A percentile compares a stretch with the other conserved stretches of the same genome.
Evolutionary conservation across 2,797 vertebrate genomes (phyloP).

Genomic region (Sebastiscus tertius): DNA sequence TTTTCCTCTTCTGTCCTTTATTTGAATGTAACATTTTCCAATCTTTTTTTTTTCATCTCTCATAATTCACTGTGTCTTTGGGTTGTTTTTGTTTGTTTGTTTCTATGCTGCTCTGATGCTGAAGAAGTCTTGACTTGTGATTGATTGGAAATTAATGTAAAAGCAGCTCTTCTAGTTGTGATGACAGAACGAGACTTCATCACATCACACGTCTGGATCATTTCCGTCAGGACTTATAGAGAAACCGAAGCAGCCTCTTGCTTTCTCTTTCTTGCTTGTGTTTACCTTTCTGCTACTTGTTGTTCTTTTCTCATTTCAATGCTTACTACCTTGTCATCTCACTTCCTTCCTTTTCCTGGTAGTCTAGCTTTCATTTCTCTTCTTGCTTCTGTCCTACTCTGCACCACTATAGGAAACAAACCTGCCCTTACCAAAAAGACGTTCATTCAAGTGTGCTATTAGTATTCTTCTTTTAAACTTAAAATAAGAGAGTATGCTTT

Average conservation of each 20-base stretch:
- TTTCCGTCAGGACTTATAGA: background rate
- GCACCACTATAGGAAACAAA: background rate
- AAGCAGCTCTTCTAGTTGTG: background rate
- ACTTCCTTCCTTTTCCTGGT: background rate
- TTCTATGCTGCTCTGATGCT: background rate
- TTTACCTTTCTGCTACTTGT: background rate
- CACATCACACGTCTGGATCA: background rate
- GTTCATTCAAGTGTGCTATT: too few relatives aligned
- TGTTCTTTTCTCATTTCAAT: background rate
- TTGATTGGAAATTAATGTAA: background rate
- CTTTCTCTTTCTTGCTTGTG: background rate
- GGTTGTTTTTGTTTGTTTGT: background rate
- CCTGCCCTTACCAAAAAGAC: background rate
- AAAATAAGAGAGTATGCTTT: too few relatives aligned
- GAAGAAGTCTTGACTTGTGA: background rate
- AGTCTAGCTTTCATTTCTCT: background rate
- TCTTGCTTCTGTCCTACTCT: background rate
- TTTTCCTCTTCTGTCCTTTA: conserved; percentile 40
- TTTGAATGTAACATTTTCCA: conserved; percentile 18
- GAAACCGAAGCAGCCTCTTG: conserved; percentile 11
- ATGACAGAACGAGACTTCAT: background rate
- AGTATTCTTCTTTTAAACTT: too few relatives aligned
- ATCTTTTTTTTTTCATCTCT: background rate
- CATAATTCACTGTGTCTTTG: background rate
- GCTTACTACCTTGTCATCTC: background rate